phyloP scores from a whole-genome alignment of 2,888 invertebrate genomes.

The Meghimatium bilineatum region DNA sequence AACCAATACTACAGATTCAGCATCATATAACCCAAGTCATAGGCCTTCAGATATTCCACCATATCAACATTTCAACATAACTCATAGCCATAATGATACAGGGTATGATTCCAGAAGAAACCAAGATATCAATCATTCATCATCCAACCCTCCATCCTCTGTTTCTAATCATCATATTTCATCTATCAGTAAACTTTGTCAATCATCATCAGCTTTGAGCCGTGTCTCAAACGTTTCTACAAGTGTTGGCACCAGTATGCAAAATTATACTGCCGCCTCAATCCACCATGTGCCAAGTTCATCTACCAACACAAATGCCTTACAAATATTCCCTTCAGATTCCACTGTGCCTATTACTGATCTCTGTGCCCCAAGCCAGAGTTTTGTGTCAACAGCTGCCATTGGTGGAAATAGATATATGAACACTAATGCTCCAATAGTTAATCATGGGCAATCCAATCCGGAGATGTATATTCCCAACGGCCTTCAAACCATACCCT shows the following conservation, averaged over 20 bases:
- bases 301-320: background rate
- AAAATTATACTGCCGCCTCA: background rate
- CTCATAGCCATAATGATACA: background rate
- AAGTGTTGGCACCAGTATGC: background rate
- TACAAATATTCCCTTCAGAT: background rate
- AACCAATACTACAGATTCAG: background rate
- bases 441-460: background rate
- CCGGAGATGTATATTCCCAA: slow-evolving; percentile 25
- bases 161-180: background rate
- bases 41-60: background rate
- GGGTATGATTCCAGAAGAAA: background rate
- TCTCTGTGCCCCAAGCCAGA: background rate
- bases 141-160: background rate
- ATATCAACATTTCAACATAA: background rate
- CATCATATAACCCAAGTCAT: background rate
- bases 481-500: slow-evolving; percentile 17
- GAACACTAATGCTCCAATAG: background rate
- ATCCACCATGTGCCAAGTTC: background rate
- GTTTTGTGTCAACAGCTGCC: background rate
- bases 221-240: background rate
- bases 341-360: background rate
- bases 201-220: background rate
- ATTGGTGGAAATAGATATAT: background rate
- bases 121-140: background rate
- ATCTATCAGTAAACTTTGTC: background rate